Base-by-base conservation (phyloP, 2,113 vertebrate species). In the Anoura caudifer region DNA sequence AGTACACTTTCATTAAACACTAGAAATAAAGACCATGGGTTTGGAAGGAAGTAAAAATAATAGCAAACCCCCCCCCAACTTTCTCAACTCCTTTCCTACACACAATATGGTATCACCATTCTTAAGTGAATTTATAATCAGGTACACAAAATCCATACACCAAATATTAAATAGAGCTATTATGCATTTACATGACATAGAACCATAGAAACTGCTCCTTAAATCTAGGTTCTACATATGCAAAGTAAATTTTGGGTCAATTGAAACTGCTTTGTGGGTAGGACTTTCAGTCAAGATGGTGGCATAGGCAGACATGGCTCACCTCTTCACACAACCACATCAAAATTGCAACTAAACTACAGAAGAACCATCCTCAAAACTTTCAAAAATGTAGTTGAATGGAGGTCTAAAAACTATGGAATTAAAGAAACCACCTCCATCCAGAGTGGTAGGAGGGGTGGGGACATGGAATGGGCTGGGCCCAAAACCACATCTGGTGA, bases 181-280 rank as follows among this genome's bases (percentile, higher is more conserved):
- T 75, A 65, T 47, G 8, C 91, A 52, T 95, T 96, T 88, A 54
- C 38, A 28, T 80, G 80, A 83, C 5, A 45, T 33, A 31, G 41
- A 94, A 56, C 33, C 28, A 90, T 43, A 63, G 75, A 94, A 94
- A 63, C 20, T 79, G 20, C 77, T 87, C 26, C 13, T 97, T 84
- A 69, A 91, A 96, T 63, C n/a, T 50, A 31, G 50, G 1, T 28
- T 89, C 31, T 61, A 7, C 12, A 61, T 33, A 81, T 26, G 67
- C 13, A 85, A 95, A 89, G 28, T 36, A 89, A 86, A 65, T 24
- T 65, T 97, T 72, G 79, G 69, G 65, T 50, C 24, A 65, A 36
- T 85, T 91, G 11, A 93, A 91, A 83, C 19, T 83, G 26, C n/a
- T 96, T 93, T 92, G 50, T 28, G 11, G 59, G 26, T 63, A 28